Evolutionary conservation across 2,797 vertebrate genomes (phyloP).

Genomic region (Lagorchestes hirsutus): DNA sequence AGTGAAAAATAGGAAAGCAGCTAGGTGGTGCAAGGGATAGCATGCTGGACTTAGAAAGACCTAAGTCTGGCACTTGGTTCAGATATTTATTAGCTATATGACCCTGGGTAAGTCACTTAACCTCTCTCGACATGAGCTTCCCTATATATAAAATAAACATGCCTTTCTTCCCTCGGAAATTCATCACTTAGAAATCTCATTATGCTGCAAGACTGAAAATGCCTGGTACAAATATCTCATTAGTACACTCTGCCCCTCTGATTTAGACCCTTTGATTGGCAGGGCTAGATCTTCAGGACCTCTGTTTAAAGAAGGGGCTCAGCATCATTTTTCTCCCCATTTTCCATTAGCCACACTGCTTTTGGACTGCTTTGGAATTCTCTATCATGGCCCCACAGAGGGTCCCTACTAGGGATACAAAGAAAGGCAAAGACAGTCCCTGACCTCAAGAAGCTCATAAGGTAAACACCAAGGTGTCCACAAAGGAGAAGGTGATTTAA

Average conservation of each 20-base stretch:
- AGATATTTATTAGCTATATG: background rate
- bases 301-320: background rate
- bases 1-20: background rate
- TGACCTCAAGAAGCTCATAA: background rate
- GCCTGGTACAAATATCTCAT: background rate
- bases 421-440: background rate
- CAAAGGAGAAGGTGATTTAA: background rate
- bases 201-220: background rate
- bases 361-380: background rate
- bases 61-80: background rate
- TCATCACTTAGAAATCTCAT: background rate
- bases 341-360: background rate
- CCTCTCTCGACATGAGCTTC: background rate
- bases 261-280: background rate
- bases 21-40: background rate
- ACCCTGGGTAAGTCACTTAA: background rate
- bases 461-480: background rate
- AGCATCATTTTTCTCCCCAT: background rate
- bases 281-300: background rate
- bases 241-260: background rate
- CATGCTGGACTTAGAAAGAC: background rate
- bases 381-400: background rate
- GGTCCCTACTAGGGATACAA: background rate
- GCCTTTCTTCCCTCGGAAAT: background rate
- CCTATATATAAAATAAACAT: background rate